Evolutionary conservation across 2,797 vertebrate species (phyloP), one percentile per base, ranked within the genome.

Genomic region (Amblyraja radiata): DNA sequence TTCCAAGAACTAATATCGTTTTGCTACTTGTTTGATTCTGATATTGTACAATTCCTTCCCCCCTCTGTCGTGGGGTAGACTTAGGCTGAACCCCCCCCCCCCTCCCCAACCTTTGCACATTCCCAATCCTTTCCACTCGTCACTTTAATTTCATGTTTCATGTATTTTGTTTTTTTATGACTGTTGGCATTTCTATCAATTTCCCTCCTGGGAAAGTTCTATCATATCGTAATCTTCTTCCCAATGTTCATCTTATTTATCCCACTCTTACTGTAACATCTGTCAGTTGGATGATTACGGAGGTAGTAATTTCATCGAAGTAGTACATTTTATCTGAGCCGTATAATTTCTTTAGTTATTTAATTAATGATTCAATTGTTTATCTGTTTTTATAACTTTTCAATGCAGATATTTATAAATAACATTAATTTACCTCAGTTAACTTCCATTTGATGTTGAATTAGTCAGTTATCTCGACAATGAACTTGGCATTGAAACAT

Each of bases 1-100:
- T 97, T 97, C 93, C 86, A 94, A 93, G 93, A 28, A 58, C 92
- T 94, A 94, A 18, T 16, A 74, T 32, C n/a, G 23, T 32, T 63
- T 61, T 86, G n/a, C 25, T 84, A 25, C 61, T 14, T 88, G 63
- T 18, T 88, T 88, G n/a, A 36, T 36, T 68, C 36, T 54, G 46
- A 54, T 6, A 54, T 3, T 54, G 46, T 54, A 54, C 46, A 54
- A 54, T 3, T 54, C 46, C 46, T 54, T 6, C 46, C 46, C 46
- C 46, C 46, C 46, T 54, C 46, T 54, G 46, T 54, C 46, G 5
- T 54, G 46, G 46, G 46, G 46, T 54, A 54, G 46, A 54, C 46
- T 54, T 5, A 54, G 46, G 46, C 46, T 54, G 46, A 54, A 32
- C 39, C 39, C 39, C 39, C 39, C 39, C 39, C 46, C 5, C 46